Conservation (phyloP, 2,888 invertebrate species). For the Helicoverpa assulta region DNA sequence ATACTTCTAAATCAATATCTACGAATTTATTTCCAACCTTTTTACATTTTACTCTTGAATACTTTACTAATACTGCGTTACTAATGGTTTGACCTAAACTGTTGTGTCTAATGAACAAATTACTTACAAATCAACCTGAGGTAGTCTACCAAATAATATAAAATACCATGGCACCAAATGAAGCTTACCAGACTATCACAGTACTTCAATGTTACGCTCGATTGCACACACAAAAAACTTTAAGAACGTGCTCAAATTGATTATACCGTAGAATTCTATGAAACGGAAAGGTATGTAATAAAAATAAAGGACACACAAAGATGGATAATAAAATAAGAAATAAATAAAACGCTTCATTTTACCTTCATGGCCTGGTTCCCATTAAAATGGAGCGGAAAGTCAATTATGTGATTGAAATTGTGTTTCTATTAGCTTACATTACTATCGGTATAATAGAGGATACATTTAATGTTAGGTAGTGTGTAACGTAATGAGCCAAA, state of each 20-base stretch:
- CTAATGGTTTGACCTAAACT: slow-evolving; percentile 46
- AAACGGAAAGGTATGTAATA: slow-evolving; percentile 67
- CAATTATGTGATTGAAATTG: slow-evolving; percentile 73
- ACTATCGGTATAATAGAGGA: slow-evolving; percentile 29
- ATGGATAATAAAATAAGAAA: slow-evolving; percentile 73
- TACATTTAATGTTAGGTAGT: slow-evolving; percentile 27
- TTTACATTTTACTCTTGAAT: slow-evolving; percentile 31
- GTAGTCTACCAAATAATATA: slow-evolving; percentile 53
- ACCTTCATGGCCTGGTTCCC: slow-evolving; percentile 89
- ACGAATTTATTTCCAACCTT: slow-evolving; percentile 35
- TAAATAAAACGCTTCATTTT: slow-evolving; percentile 78
- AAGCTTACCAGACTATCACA: slow-evolving; percentile 59
- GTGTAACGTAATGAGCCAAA: slow-evolving; percentile 36
- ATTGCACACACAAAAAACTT: slow-evolving; percentile 62
- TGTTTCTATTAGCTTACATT: slow-evolving; percentile 57
- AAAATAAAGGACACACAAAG: slow-evolving; percentile 79
- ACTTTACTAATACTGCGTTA: slow-evolving; percentile 39
- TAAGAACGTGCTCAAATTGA: slow-evolving; percentile 77
- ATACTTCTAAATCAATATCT: slow-evolving; percentile 49
- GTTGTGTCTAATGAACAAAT: slow-evolving; percentile 48
- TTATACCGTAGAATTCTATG: slow-evolving; percentile 63
- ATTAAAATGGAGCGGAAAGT: slow-evolving; percentile 87
- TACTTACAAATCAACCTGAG: slow-evolving; percentile 39
- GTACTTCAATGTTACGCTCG: slow-evolving; percentile 54
- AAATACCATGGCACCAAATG: slow-evolving; percentile 45